These are phyloP conservation scores for Drosophila mimica DNA, from an alignment of 2,888 invertebrate genomes.

Conservation along the genomic window DNA sequence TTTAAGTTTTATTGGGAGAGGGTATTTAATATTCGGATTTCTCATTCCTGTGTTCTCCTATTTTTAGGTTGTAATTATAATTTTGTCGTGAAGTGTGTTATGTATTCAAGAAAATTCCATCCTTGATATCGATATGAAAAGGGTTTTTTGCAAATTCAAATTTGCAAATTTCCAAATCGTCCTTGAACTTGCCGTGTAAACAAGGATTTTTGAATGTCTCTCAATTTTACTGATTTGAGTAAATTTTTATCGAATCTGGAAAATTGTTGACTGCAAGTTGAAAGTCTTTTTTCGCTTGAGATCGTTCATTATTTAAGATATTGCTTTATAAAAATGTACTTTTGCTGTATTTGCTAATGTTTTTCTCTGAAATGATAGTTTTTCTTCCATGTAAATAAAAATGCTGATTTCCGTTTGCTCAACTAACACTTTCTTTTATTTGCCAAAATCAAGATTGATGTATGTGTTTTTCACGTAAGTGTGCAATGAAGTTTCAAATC, in stretches of 20 bases:
- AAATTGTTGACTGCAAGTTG: neutral
- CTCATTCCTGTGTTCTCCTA: neutral
- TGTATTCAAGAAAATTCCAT: neutral
- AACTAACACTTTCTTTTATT: neutral
- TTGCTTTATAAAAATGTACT: accelerated
- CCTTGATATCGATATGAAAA: neutral
- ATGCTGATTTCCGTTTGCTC: neutral
- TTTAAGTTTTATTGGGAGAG: neutral
- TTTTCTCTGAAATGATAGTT: neutral
- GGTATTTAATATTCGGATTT: neutral
- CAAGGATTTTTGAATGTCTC: neutral
- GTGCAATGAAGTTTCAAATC: neutral
- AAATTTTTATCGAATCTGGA: neutral
- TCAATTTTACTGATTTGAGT: neutral
- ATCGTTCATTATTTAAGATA: neutral
- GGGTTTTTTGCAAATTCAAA: too few relatives aligned
- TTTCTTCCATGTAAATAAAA: neutral
- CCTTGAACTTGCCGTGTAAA: neutral
- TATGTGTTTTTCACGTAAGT: neutral
- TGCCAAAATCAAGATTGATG: neutral
- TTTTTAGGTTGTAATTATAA: neutral
- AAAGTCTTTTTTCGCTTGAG: accelerated
- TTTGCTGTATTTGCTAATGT: neutral
- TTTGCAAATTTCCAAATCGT: too few relatives aligned
- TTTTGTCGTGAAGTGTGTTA: neutral